These are phyloP conservation scores for Villa cingulata DNA, from an alignment of 2,888 invertebrate genomes.

Conservation along the genomic window DNA sequence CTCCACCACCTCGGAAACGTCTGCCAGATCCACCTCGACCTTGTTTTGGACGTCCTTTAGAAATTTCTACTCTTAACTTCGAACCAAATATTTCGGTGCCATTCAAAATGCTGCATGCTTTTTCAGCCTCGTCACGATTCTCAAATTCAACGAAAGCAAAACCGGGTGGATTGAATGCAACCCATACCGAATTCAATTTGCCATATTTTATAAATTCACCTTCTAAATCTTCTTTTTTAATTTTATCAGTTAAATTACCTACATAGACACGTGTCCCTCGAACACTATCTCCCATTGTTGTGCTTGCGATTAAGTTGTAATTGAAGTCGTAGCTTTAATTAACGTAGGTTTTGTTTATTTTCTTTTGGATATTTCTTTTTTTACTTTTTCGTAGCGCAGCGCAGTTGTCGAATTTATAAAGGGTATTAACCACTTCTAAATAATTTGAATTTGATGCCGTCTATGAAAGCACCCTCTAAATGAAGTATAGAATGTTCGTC, in stretches of 20 bases:
- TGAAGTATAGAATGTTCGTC: no score
- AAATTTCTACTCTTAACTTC: slow-evolving; percentile 77
- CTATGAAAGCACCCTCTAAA: no score
- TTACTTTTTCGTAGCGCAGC: no score
- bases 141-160: slow-evolving; percentile 90
- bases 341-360: no score
- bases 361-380: no score
- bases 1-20: slow-evolving; percentile 43
- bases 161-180: slow-evolving; percentile 82
- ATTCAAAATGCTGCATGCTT: slow-evolving; percentile 71
- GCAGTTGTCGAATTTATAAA: no score
- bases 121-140: slow-evolving; percentile 76
- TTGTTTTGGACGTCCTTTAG: slow-evolving; percentile 62
- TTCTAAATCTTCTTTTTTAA: slow-evolving; percentile 85
- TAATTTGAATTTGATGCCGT: no score
- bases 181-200: slow-evolving; percentile 84
- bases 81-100: slow-evolving; percentile 78
- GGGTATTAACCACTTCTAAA: no score
- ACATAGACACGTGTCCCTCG: slow-evolving; percentile 73
- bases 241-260: slow-evolving; percentile 74
- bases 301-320: no score
- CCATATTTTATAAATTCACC: slow-evolving; percentile 84
- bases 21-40: slow-evolving; percentile 48
- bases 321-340: no score
- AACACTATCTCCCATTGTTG: slow-evolving; percentile 28